Evolutionary conservation across 2,113 vertebrate genomes (phyloP), one percentile per base, ranked within the genome.

Genomic region (Callipepla squamata): DNA sequence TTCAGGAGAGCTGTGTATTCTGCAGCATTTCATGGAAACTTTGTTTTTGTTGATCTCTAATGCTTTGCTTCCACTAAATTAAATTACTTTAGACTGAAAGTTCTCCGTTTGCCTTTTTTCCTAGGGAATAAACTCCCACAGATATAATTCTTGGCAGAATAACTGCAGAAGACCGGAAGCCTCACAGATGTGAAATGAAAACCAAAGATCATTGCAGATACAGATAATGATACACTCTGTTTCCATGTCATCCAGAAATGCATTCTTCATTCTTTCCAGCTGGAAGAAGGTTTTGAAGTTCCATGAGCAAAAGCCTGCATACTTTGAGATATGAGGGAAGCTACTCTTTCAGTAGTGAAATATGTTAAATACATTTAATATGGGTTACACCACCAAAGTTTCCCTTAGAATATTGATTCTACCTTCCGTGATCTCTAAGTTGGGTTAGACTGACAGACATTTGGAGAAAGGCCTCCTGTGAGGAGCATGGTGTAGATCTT

Each of bases 101-200:
- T 68, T 94, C 62, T 89, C 67, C 42, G 62, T 73, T 94, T 92
- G 85, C 81, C 59, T 93, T 89, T 95, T 61, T 91, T 85, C 76
- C 82, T 50, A 44, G 59, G 59, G 86, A 93, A 78, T 68, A 69
- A 85, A 91, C 91, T 94, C 95, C 82, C 75, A 93, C 93, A 95
- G 81, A 91, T 26, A 57, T 3, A 80, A 72, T 68, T 80, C 79
- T 91, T 95, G 94, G 85, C 81, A 82, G 75, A 4, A 70, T 87
- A 3, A 82, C 50, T 63, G 59, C 70, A 85, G 81, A 22, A 11
- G 50, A 59, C 57, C 78, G 68, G 91, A 62, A 94, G 57, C 58
- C 67, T 92, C 87, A 70, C 80, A 94, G 95, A 95, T 92, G 84
- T 80, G 81, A 67, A 85, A 81, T 45, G 87, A 94, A 91, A 95